A percentile compares a stretch with the other conserved stretches of the same genome.
These are phyloP conservation scores for Arbacia lixula DNA, from an alignment of 53 echinoderm and acorn worm genomes.

Conservation along the genomic window DNA sequence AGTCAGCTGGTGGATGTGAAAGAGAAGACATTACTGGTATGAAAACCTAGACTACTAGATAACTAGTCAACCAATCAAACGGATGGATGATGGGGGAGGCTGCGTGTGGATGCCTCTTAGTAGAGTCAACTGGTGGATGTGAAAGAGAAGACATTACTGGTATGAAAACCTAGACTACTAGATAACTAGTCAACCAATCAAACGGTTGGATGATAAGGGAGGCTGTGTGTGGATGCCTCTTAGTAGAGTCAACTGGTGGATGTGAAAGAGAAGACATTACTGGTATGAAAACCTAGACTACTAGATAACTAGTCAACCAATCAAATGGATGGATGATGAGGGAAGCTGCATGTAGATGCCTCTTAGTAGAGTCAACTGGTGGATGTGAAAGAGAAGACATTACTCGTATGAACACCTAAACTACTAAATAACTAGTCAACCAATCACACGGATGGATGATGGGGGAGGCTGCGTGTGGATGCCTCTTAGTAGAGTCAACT, in stretches of 20 bases:
- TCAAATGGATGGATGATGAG: slow-evolving; percentile 90
- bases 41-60: no score
- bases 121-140: slow-evolving; percentile 62
- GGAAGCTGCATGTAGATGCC: slow-evolving; percentile 90
- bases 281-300: no score
- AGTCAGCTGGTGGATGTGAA: slow-evolving; percentile 58
- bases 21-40: background rate
- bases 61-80: no score
- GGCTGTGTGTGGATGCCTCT: slow-evolving; percentile 86
- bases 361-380: slow-evolving; percentile 71
- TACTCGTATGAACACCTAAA: no score
- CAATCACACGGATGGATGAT: slow-evolving; percentile 91
- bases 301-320: no score
- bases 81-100: slow-evolving; percentile 93
- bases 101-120: slow-evolving; percentile 79
- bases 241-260: slow-evolving; percentile 66
- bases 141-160: background rate
- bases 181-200: no score
- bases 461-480: slow-evolving; percentile 92
- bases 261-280: background rate
- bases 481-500: slow-evolving; percentile 73
- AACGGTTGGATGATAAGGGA: slow-evolving; percentile 94
- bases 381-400: background rate
- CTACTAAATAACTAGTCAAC: no score
- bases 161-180: no score